phyloP scores from a whole-genome alignment of 2,113 vertebrate species.

The Sander lucioperca region DNA sequence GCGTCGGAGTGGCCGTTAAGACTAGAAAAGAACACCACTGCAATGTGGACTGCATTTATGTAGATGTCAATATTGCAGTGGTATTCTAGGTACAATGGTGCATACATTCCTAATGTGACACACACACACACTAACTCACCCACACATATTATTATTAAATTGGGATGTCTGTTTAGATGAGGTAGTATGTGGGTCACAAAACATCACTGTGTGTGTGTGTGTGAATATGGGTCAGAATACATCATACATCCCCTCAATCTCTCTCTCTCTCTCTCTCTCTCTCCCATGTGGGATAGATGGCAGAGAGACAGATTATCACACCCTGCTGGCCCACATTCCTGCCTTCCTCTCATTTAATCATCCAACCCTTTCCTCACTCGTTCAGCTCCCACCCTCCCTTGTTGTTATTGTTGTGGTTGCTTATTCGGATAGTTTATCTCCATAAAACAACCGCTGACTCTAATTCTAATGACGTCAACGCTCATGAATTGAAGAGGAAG shows the following conservation, averaged over 20 bases:
- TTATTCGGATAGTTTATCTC: slow-evolving; percentile 7
- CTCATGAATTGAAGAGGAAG: slow-evolving; percentile 3
- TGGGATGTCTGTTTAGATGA: slow-evolving; percentile 44
- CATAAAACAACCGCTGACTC: slow-evolving; percentile 6
- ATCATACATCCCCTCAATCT: slow-evolving; percentile 66
- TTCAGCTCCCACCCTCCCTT: slow-evolving; percentile 8
- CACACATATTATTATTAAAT: slow-evolving; percentile 18
- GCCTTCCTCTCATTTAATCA: slow-evolving; percentile 58
- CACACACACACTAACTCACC: background rate
- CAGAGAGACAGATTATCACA: slow-evolving; percentile 73
- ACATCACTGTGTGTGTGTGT: slow-evolving; percentile 46
- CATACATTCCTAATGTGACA: background rate
- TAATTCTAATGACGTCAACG: background rate
- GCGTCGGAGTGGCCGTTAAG: too few species aligned
- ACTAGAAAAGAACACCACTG: too few species aligned
- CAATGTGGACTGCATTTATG: too few species aligned
- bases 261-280: slow-evolving; percentile 18
- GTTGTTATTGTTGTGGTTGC: slow-evolving; percentile 2
- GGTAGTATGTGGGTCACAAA: slow-evolving; percentile 71
- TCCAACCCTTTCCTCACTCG: slow-evolving; percentile 24
- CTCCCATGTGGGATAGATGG: slow-evolving; percentile 68
- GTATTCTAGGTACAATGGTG: background rate
- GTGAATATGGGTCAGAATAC: slow-evolving; percentile 77
- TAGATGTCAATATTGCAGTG: background rate
- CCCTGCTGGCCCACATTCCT: slow-evolving; percentile 75